A percentile compares a stretch with the other conserved stretches of the same genome.
phyloP scores from a whole-genome alignment of 2,888 invertebrate genomes.

The Pseudolycoriella hygida region DNA sequence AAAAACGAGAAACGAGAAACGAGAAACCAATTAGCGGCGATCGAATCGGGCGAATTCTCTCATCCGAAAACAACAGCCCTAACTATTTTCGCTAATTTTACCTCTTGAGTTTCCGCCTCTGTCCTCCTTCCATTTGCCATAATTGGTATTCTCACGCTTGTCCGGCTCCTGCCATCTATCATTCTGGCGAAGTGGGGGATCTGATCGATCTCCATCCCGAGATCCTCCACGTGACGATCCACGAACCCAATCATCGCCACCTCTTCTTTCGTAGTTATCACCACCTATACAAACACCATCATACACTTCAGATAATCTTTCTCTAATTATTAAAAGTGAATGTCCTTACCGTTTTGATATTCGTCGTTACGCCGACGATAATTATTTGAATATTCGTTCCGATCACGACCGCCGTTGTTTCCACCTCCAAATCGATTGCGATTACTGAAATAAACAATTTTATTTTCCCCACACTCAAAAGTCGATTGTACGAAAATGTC shows the following conservation, averaged over 20 bases:
- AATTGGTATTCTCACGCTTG: slow-evolving; percentile 28
- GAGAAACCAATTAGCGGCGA: too few species aligned
- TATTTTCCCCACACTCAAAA: too few species aligned
- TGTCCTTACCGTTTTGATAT: slow-evolving; percentile 13
- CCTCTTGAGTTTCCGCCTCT: slow-evolving; percentile 27
- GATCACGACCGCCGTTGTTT: slow-evolving; percentile 16
- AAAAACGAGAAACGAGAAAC: too few species aligned
- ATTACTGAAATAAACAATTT: too few species aligned
- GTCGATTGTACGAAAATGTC: too few species aligned
- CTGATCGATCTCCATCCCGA: slow-evolving; percentile 10
- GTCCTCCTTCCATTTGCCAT: slow-evolving; percentile 27
- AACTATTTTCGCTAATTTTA: too few species aligned
- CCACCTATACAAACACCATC: too few species aligned
- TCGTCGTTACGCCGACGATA: slow-evolving; percentile 13
- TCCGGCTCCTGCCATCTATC: slow-evolving; percentile 52
- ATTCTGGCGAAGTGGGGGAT: slow-evolving; percentile 30
- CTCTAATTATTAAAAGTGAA: too few species aligned
- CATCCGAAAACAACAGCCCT: too few species aligned
- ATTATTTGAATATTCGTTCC: neutral
- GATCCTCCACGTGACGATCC: slow-evolving; percentile 15
- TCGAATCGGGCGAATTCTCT: too few species aligned
- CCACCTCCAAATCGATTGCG: slow-evolving; percentile 20
- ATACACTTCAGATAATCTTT: too few species aligned
- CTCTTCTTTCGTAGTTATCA: slow-evolving; percentile 6
- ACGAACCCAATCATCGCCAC: slow-evolving; percentile 9